Base-by-base conservation (phyloP, 2,888 invertebrate genomes). In the Acanthococcus lagerstroemiae region DNA sequence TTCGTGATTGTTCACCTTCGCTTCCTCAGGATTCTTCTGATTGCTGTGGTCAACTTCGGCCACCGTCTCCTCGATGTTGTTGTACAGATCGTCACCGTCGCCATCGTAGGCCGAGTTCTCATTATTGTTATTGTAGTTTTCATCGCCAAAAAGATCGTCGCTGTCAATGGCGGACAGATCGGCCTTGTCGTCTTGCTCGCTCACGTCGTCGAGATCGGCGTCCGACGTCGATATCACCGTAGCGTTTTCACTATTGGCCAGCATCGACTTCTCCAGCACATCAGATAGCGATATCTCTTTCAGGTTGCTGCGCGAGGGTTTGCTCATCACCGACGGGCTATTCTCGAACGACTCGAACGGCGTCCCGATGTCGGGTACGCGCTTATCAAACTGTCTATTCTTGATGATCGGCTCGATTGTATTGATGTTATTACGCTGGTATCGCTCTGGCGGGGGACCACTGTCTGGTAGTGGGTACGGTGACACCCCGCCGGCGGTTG, bases 211-310 rank as follows among this genome's bases (percentile, higher is more conserved):
- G 46, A 45, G 6, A 37, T 37, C 56, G 9, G 25, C 25, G 9
- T 46, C 45, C 1, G 26, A n/a, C 6, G 19, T 48, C 17, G 27
- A 27, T n/a, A n/a, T n/a, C n/a, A 27, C 61, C 19, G 21, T 30
- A 17, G 26, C 52, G 25, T 50, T 50, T 50, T 61, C 52, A 3
- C 15, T 15, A 9, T 24, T 19, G 12, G 12, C 37, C 9, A 22
- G 5, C 50, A 61, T 61, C 9, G 61, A 50, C 22, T 30, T 27
- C 52, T 61, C 61, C 19, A 6, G 78, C 69, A 72, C 55, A 30
- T 66, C 66, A 24, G 56, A 66, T 22, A 66, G 30, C 1, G 66
- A 66, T 24, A 66, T 66, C 22, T 66, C 66, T 46, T 66, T 66
- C 24, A 66, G 30, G 22, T 66, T 66, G n/a, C 66, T 56, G 17